Base-by-base conservation (phyloP, 1,140 invertebrate genomes). In the Polypedilum vanderplanki region DNA sequence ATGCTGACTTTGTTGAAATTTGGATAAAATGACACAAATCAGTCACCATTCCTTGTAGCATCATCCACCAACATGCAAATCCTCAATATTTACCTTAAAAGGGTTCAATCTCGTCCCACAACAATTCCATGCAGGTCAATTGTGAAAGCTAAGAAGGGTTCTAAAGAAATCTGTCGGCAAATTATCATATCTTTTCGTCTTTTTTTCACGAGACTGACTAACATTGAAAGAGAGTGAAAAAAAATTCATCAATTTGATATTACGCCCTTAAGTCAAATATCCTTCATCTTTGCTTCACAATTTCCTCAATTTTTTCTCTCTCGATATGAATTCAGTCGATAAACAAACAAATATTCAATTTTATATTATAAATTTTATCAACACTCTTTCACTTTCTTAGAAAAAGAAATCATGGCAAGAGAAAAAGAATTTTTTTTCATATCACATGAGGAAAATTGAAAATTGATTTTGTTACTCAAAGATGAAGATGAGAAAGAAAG, bases 301-400 rank as follows among this genome's bases (percentile, higher is more conserved):
- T 33, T 33, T 33, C 24, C 24, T 33, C 24, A 33, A 33, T 33
- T 33, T 33, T 33, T 33, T 33, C 12, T 57, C 46, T 57, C 46
- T 57, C 46, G 3, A 4, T n/a, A 57, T 57, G 41, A 3, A 57
- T 57, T 5, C 24, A 33, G 24, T 33, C 46, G 46, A 57, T 57
- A 57, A 57, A 57, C 46, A 57, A 57, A 57, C 46, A 57, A 57
- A 57, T 57, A 57, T 57, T 57, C 46, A 57, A 57, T 57, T 57
- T 57, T 57, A 57, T 57, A 57, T 57, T 57, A 57, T n/a, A 57
- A 57, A 57, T 57, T 57, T 57, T n/a, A 57, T 57, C 46, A 57
- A 57, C 46, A 57, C 46, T 57, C n/a, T 57, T 4, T 57, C 46
- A 57, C 9, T 46, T n/a, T 46, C 15, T 46, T 46, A 57, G 12